Conservation (phyloP, 2,797 vertebrate genomes). For the Muscicapa striata region DNA sequence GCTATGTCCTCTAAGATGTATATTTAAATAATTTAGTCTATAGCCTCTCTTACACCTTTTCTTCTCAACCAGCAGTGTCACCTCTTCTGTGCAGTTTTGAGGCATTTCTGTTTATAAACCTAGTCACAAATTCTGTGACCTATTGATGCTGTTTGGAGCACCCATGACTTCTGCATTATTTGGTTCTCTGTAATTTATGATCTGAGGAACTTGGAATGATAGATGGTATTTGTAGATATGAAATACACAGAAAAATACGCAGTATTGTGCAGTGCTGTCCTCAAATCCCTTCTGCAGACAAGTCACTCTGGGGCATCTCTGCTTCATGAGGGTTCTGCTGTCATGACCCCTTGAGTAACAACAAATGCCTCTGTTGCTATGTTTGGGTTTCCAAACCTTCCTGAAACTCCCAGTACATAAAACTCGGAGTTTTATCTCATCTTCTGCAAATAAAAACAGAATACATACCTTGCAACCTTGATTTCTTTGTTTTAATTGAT, state of each 20-base stretch:
- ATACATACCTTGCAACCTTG: background rate
- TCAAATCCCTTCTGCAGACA: background rate
- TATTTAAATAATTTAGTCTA: conserved; percentile 11
- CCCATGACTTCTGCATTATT: background rate
- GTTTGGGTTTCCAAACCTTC: background rate
- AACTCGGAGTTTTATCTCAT: background rate
- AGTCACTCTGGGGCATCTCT: background rate
- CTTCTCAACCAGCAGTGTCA: background rate
- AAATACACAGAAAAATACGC: background rate
- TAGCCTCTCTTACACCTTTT: background rate
- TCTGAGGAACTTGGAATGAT: background rate
- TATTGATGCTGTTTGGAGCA: background rate
- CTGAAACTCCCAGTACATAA: background rate
- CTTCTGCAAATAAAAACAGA: background rate
- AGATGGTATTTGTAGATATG: background rate
- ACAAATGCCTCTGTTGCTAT: background rate
- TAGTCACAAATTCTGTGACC: background rate
- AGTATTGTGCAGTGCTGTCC: background rate
- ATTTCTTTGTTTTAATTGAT: background rate
- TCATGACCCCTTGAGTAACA: background rate
- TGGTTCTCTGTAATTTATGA: background rate
- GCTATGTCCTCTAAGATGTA: background rate
- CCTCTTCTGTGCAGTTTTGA: background rate
- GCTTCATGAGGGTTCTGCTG: background rate
- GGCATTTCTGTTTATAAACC: background rate